Conservation (phyloP, 2,888 invertebrate species). For the Petrolisthes cinctipes region DNA sequence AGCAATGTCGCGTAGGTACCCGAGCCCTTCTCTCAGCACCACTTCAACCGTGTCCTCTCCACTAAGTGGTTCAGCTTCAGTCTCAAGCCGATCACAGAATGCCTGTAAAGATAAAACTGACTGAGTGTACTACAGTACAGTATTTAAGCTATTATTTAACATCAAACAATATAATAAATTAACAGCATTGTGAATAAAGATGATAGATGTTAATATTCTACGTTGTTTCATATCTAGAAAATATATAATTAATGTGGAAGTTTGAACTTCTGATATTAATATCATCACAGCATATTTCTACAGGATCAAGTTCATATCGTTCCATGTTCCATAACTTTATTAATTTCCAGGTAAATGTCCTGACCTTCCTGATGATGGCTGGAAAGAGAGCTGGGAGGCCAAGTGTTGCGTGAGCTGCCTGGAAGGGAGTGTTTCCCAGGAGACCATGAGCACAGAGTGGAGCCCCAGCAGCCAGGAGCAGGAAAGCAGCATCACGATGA, state of each 20-base stretch:
- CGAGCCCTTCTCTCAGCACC: constrained; percentile 19
- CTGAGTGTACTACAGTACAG: not conserved
- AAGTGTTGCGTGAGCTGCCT: constrained; percentile 40
- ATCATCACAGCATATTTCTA: too few species aligned
- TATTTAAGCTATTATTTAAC: too few species aligned
- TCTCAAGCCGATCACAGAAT: constrained; percentile 39
- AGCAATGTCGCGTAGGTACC: constrained; percentile 28
- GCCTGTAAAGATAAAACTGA: constrained; percentile 38
- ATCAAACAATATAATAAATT: too few species aligned
- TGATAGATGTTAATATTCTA: not conserved
- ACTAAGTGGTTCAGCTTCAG: constrained; percentile 23
- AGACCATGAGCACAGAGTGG: constrained; percentile 51
- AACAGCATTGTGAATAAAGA: too few species aligned
- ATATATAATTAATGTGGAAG: not conserved
- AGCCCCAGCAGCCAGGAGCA: constrained; percentile 45
- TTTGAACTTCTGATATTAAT: too few species aligned
- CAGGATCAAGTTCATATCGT: too few species aligned
- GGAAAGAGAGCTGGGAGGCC: constrained; percentile 53
- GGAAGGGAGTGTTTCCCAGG: constrained; percentile 52
- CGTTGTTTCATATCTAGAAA: not conserved
- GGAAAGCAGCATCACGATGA: constrained; percentile 48
- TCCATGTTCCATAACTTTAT: too few species aligned
- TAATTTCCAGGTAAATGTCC: not conserved
- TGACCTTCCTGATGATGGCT: constrained; percentile 53
- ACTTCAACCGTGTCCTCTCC: constrained; percentile 12